These are phyloP conservation scores for Takifugu ocellatus DNA, from an alignment of 2,797 vertebrate species.

Conservation along the genomic window DNA sequence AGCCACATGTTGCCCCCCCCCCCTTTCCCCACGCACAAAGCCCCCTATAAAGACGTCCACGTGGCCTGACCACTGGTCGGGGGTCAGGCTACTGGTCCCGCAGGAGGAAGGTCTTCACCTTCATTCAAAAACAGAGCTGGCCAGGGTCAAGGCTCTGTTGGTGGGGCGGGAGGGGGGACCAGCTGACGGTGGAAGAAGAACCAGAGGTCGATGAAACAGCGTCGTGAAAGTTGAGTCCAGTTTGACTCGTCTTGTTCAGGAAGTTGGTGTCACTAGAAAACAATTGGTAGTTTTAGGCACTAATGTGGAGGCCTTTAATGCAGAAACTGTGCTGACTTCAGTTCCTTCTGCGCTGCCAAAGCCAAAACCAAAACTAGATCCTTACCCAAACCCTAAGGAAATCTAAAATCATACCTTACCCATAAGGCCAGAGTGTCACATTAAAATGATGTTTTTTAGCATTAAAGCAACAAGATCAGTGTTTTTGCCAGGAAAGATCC, in stretches of 20 bases:
- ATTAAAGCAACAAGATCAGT: no score
- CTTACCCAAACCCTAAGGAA: no score
- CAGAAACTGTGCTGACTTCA: no score
- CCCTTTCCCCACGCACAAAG: constrained; percentile 19
- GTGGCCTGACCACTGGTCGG: constrained; percentile 53
- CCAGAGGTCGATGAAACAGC: constrained; percentile 48
- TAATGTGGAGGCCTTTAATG: constrained; percentile 15
- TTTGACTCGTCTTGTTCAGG: constrained; percentile 30
- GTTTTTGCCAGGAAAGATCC: no score
- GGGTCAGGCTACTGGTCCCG: constrained; percentile 61
- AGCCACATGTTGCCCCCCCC: constrained; percentile 32
- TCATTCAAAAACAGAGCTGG: constrained; percentile 66
- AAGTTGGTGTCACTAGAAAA: constrained; percentile 41
- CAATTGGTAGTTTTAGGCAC: constrained; percentile 44
- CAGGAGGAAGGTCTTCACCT: constrained; percentile 65
- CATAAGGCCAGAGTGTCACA: constrained; percentile 1
- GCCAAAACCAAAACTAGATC: no score
- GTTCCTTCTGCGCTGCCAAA: no score
- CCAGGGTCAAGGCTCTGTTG: constrained; percentile 45
- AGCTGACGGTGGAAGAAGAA: constrained; percentile 55
- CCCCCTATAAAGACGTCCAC: constrained; percentile 59
- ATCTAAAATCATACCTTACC: no score
- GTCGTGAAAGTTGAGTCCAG: constrained; percentile 50
- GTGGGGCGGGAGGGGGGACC: constrained; percentile 35
- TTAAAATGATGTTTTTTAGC: no score